These are phyloP conservation scores for Chalcis sispes DNA, from an alignment of 2,888 invertebrate genomes.

Conservation along the genomic window DNA sequence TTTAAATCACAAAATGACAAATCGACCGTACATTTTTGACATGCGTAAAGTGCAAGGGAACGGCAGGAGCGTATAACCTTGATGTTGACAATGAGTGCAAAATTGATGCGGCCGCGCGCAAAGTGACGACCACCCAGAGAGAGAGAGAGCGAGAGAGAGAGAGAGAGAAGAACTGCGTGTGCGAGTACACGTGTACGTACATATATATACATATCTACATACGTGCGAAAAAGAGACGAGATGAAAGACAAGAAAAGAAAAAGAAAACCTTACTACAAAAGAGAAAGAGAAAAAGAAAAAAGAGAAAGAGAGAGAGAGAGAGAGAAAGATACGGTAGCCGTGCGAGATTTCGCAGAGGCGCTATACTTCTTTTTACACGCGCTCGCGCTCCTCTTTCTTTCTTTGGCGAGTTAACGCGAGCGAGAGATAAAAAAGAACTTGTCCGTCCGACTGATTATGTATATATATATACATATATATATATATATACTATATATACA, in stretches of 20 bases:
- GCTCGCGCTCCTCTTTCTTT: neutral
- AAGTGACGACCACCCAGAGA: constrained; percentile 57
- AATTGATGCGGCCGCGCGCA: constrained; percentile 51
- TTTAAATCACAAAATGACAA: too few relatives aligned
- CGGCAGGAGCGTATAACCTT: constrained; percentile 51
- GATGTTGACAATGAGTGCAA: constrained; percentile 51
- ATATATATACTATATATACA: too few relatives aligned
- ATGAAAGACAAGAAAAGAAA: constrained; percentile 18
- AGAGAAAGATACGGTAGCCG: neutral
- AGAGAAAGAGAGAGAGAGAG: neutral
- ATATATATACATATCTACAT: too few relatives aligned
- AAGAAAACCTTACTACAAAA: too few relatives aligned
- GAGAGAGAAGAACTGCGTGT: constrained; percentile 2
- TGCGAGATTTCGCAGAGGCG: constrained; percentile 34
- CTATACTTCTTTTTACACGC: constrained; percentile 15
- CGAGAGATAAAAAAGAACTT: too few relatives aligned
- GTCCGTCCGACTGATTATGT: too few relatives aligned
- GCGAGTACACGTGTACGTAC: too few relatives aligned
- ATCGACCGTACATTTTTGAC: too few relatives aligned
- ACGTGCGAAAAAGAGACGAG: too few relatives aligned
- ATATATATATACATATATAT: too few relatives aligned
- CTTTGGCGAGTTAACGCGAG: neutral
- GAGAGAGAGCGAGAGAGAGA: constrained; percentile 22
- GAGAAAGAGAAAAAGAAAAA: constrained; percentile 28
- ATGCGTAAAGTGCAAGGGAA: neutral